phyloP scores from a whole-genome alignment of 2,888 invertebrate genomes.

The Ectemnius continuus region DNA sequence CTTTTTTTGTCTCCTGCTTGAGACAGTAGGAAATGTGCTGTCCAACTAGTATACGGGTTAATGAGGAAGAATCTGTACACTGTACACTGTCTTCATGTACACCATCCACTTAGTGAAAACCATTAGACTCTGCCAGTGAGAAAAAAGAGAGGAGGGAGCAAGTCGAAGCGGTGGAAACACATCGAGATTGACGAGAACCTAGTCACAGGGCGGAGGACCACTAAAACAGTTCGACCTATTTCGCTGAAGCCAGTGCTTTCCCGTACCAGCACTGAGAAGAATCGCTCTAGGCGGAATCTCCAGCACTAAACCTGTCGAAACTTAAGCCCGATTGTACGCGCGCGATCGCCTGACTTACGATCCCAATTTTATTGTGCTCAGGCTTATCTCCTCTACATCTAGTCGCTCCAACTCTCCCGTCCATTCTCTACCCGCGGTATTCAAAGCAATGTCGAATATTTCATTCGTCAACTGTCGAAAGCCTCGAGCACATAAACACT shows the following conservation, averaged over 20 bases:
- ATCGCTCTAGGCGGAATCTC: slow-evolving; percentile 25
- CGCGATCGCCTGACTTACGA: slow-evolving; percentile 48
- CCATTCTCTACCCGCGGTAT: background rate
- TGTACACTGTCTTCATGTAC: no score
- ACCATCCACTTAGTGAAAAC: no score
- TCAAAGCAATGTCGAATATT: background rate
- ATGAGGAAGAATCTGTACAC: no score
- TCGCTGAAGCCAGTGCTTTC: slow-evolving; percentile 2
- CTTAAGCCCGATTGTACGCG: slow-evolving; percentile 30
- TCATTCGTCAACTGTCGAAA: no score
- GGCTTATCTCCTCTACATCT: slow-evolving; percentile 21
- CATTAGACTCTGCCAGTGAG: no score
- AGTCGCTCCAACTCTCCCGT: slow-evolving; percentile 12
- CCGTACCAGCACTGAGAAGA: background rate
- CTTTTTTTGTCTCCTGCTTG: no score
- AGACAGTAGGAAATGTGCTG: no score
- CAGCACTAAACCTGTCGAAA: slow-evolving; percentile 51
- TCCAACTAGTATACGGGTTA: no score
- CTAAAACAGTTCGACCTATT: slow-evolving; percentile 1
- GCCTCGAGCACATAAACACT: no score
- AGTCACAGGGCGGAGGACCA: background rate
- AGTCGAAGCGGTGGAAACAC: background rate
- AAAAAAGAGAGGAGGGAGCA: background rate
- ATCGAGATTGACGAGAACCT: slow-evolving; percentile 2
- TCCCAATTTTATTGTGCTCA: slow-evolving; percentile 36